Conservation (phyloP, 2,888 invertebrate species). For the Tiliacea citrago region DNA sequence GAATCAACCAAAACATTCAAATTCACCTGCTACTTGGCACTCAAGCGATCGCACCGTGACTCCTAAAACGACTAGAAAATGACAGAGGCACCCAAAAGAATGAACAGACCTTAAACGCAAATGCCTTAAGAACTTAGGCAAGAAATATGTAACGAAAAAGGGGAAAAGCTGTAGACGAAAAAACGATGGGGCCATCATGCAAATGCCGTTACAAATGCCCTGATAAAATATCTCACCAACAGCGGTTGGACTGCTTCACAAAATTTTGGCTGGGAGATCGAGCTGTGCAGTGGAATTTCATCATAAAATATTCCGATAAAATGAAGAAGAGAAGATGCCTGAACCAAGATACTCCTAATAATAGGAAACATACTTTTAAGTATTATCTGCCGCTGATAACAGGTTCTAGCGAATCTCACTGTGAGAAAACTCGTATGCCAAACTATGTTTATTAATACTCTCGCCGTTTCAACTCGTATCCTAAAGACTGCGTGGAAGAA, state of each 20-base stretch:
- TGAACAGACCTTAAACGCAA: constrained; percentile 54
- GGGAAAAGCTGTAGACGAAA: too few relatives aligned
- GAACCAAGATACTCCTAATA: constrained; percentile 3
- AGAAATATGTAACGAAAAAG: constrained; percentile 36
- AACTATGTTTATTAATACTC: constrained; percentile 1
- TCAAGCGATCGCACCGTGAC: constrained; percentile 21
- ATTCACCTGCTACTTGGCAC: constrained; percentile 18
- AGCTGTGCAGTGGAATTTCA: constrained; percentile 5
- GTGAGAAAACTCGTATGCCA: constrained; percentile 1
- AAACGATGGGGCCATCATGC: too few relatives aligned
- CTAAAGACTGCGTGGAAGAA: constrained; percentile 55
- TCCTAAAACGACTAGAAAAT: constrained; percentile 31
- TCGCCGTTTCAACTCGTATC: constrained; percentile 32
- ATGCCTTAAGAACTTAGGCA: constrained; percentile 51
- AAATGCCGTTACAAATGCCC: too few relatives aligned
- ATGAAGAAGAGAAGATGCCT: neutral
- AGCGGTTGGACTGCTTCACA: constrained; percentile 15
- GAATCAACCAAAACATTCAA: neutral
- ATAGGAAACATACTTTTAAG: neutral
- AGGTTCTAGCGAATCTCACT: neutral
- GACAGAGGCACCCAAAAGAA: constrained; percentile 30
- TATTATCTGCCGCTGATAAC: neutral
- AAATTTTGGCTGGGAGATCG: constrained; percentile 6
- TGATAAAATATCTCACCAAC: too few relatives aligned
- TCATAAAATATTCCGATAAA: constrained; percentile 6